A percentile compares a stretch with the other conserved stretches of the same genome.
Conservation (phyloP, 1,140 invertebrate species). For the Telenomus remus region DNA sequence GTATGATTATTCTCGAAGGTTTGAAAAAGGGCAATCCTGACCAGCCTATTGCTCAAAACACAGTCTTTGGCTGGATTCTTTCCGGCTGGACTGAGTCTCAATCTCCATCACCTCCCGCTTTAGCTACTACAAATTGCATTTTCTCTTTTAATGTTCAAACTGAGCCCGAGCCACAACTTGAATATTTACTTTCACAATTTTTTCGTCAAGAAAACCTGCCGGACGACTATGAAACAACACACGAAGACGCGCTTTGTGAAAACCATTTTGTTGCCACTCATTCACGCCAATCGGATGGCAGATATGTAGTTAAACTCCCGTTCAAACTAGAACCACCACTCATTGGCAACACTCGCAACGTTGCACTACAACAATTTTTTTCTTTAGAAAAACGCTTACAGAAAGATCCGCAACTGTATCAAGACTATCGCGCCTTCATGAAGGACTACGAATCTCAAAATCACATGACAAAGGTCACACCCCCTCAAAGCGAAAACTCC, state of each 20-base stretch:
- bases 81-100: not conserved
- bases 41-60: constrained; percentile 3
- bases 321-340: too few species aligned
- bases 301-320: too few species aligned
- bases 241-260: too few species aligned
- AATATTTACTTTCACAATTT: not conserved
- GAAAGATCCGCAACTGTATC: not conserved
- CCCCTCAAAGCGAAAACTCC: not conserved
- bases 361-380: not conserved
- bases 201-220: not conserved
- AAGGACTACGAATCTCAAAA: not conserved
- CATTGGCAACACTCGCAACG: too few species aligned
- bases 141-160: too few species aligned
- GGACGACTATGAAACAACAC: not conserved
- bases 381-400: not conserved
- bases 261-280: not conserved
- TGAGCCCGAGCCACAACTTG: not conserved
- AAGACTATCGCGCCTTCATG: not conserved
- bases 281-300: too few species aligned
- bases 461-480: not conserved
- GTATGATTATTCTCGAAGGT: not conserved
- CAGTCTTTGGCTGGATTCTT: constrained; percentile 6
- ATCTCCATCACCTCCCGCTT: not conserved
- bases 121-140: not conserved
- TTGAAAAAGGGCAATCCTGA: not conserved